A percentile compares a stretch with the other conserved stretches of the same genome.
phyloP scores from a whole-genome alignment of 1,140 invertebrate species.

The Scaptomyza montana region DNA sequence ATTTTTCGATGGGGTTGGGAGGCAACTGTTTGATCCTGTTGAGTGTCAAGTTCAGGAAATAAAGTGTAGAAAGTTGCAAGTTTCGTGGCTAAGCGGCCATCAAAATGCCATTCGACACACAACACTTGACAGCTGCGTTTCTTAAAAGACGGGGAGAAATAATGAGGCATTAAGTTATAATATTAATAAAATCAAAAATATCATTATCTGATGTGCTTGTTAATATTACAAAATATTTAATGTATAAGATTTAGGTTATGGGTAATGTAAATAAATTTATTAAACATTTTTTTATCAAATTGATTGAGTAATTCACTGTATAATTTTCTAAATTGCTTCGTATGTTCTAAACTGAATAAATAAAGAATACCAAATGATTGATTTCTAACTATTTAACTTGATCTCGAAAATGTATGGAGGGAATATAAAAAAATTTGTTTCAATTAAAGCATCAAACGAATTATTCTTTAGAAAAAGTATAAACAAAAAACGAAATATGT shows the following conservation, averaged over 20 bases:
- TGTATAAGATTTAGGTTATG: no score
- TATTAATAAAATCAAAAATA: no score
- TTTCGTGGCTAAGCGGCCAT: slow-evolving; percentile 45
- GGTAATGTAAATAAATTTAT: no score
- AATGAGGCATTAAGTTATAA: background rate
- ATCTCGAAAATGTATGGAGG: no score
- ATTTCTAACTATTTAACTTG: no score
- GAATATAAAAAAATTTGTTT: background rate
- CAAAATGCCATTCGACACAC: slow-evolving; percentile 36
- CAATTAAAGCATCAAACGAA: background rate
- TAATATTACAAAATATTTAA: no score
- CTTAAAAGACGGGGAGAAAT: slow-evolving; percentile 27
- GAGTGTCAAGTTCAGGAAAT: slow-evolving; percentile 56
- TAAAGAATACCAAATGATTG: no score
- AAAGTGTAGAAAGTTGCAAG: slow-evolving; percentile 27
- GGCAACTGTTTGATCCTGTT: background rate
- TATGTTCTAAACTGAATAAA: no score
- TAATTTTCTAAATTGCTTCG: no score
- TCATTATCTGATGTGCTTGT: no score
- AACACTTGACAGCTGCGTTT: slow-evolving; percentile 38
- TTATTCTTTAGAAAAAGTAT: background rate
- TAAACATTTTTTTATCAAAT: no score
- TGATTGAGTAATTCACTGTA: no score
- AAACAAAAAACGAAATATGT: slow-evolving; percentile 16
- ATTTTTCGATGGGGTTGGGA: background rate